phyloP scores from a whole-genome alignment of 2,113 vertebrate genomes.

The Takifugu flavidus region DNA sequence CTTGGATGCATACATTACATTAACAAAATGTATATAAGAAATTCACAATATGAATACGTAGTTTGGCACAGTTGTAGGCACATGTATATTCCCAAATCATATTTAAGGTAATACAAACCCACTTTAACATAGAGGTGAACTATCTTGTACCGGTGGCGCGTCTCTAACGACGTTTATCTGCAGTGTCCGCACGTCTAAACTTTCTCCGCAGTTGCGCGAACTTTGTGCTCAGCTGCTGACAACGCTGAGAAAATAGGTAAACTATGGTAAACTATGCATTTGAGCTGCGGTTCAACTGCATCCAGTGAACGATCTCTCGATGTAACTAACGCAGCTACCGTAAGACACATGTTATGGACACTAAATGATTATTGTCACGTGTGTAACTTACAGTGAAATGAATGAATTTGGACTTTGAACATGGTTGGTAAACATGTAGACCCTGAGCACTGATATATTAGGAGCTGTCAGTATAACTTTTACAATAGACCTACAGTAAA shows the following conservation, averaged over 20 bases:
- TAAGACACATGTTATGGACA: not conserved
- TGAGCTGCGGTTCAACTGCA: not conserved
- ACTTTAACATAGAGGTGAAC: no score
- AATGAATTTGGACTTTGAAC: conserved; percentile 38
- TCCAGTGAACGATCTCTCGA: not conserved
- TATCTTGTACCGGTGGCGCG: no score
- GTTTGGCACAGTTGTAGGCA: no score
- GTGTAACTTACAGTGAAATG: no score
- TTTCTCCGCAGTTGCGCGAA: not conserved
- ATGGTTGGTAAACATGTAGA: conserved; percentile 9
- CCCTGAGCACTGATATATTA: not conserved
- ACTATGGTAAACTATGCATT: not conserved
- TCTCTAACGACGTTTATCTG: not conserved
- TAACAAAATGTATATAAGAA: no score
- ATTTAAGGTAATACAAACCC: no score
- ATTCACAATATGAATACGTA: no score
- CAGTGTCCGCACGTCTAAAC: not conserved
- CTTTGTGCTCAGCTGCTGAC: not conserved
- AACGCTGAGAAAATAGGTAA: not conserved
- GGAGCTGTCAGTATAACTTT: no score
- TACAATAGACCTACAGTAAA: no score
- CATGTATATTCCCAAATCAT: no score
- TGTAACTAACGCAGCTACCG: not conserved
- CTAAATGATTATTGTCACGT: not conserved
- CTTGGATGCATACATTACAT: no score